Evolutionary conservation across 1,140 invertebrate genomes (phyloP), one percentile per base, ranked within the genome.

Genomic region (Parapsyche elsis): DNA sequence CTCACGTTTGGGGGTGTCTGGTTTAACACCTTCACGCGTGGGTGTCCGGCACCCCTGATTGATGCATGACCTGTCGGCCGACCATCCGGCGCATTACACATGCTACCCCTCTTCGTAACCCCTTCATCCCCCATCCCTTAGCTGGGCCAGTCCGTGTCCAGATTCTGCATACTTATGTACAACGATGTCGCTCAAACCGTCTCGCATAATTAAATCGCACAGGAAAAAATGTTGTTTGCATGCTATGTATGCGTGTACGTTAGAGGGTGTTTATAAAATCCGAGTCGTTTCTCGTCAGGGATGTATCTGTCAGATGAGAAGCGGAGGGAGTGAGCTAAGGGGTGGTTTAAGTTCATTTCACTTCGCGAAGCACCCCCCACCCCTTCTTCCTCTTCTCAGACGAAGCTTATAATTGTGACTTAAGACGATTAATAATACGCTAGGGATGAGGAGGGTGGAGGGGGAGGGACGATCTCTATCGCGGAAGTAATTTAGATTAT

Each of bases 11-110:
- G n/a, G 23, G 5, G 12, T 16, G 12, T 78, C 21, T 70, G 77
- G 77, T 71, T 71, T 71, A 59, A 44, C 77, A 78, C 77, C 77
- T 70, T 71, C 5, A 45, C 24, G 78, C 19, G 4, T n/a, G 19
- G 16, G 14, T 24, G 57, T 73, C n/a, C 59, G 14, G 16, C 24
- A 49, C 26, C 71, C 74, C 19, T 80, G 79, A 80, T 80, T 80
- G 79, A 80, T 80, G 79, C 79, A 80, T 80, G 79, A 80, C 74
- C 79, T 76, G 79, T 80, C 79, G 44, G 30, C 79, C 53, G 64
- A 59, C 79, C 79, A 74, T 75, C 79, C 71, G 79, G 79, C 49
- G 71, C 71, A 80, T 76, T 80, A 76, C 71, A 75, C 71, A 76
- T 61, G 14, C 77, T 21, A 46, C 53, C 46, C 49, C n/a, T 70